Evolutionary conservation across 2,113 vertebrate genomes (phyloP), one percentile per base, ranked within the genome.

Genomic region (Thryonomys swinderianus): DNA sequence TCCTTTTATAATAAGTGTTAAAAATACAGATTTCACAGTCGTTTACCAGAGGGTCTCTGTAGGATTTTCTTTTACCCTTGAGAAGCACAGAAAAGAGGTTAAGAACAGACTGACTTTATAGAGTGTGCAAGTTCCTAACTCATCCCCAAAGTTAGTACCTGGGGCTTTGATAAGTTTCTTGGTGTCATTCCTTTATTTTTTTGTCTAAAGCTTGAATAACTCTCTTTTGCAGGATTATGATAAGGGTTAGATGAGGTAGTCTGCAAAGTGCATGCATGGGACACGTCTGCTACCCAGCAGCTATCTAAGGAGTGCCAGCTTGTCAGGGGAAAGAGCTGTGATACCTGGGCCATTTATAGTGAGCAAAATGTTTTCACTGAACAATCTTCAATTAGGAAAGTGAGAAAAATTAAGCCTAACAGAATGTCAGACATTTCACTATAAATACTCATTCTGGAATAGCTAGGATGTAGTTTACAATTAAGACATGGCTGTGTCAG

Each of bases 331-430:
- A 25, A 73, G 69, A 42, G 40, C 25, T 27, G 6, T 7, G 9
- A 25, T 73, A 45, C 4, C 40, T 83, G 67, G 66, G 37, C 62
- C 5, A 86, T 40, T 37, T 27, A 57, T 51, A 80, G 86, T 88
- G 30, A 88, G 17, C 17, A 57, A 76, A 76, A 80, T 51, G 9
- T 90, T 87, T 53, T 66, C 62, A 82, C 83, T 34, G 30, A 86
- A 89, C 81, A 83, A 42, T 59, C 37, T 95, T 86, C 42, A 53
- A 66, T 76, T 76, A 74, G 37, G 53, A 94, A 92, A 78, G 37
- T 86, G 21, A 17, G 13, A 71, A 74, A 76, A 85, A 61, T 67
- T 62, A 85, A 45, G 23, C 20, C n/a, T 71, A 21, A 61, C 53
- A n/a, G 18, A 67, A 78, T n/a, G 3, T 91, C 40, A 61, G 32